Conservation (phyloP, 2,888 invertebrate species). For the Oscheius sp. region DNA sequence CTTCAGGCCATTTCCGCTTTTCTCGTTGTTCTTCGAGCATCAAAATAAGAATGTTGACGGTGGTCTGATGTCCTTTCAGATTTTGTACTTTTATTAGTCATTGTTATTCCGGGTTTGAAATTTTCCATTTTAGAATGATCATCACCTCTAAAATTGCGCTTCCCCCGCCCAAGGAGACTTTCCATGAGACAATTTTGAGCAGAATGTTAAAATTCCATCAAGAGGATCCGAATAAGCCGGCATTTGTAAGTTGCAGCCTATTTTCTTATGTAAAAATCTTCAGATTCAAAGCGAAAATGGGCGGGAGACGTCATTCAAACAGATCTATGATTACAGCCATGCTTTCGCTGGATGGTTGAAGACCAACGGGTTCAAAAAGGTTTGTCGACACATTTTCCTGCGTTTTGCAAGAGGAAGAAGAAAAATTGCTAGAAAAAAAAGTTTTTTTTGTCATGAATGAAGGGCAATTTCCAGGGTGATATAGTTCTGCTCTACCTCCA, state of each 20-base stretch:
- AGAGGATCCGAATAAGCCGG: conserved; percentile 43
- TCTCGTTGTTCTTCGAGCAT: background rate
- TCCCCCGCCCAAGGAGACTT: conserved; percentile 31
- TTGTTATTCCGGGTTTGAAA: background rate
- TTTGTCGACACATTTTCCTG: background rate
- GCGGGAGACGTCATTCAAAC: conserved; percentile 33
- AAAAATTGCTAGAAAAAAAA: background rate
- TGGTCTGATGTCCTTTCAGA: too few relatives aligned
- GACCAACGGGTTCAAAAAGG: conserved; percentile 51
- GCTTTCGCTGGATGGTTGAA: conserved; percentile 45
- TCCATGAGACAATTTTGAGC: conserved; percentile 41
- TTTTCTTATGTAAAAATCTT: background rate
- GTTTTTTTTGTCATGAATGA: background rate
- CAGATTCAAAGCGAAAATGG: conserved; percentile 43
- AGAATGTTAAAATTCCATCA: conserved; percentile 37
- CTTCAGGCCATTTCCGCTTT: background rate
- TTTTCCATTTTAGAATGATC: conserved; percentile 6
- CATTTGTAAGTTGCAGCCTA: conserved; percentile 35
- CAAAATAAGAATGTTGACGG: too few relatives aligned
- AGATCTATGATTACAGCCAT: conserved; percentile 37
- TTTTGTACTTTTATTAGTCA: background rate
- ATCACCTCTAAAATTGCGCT: background rate
- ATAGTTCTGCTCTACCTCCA: conserved; percentile 40
- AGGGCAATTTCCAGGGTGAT: conserved; percentile 46
- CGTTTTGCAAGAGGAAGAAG: too few relatives aligned